These are phyloP conservation scores for Dendrocincla fuliginosa DNA, from an alignment of 2,797 vertebrate genomes.

Conservation along the genomic window DNA sequence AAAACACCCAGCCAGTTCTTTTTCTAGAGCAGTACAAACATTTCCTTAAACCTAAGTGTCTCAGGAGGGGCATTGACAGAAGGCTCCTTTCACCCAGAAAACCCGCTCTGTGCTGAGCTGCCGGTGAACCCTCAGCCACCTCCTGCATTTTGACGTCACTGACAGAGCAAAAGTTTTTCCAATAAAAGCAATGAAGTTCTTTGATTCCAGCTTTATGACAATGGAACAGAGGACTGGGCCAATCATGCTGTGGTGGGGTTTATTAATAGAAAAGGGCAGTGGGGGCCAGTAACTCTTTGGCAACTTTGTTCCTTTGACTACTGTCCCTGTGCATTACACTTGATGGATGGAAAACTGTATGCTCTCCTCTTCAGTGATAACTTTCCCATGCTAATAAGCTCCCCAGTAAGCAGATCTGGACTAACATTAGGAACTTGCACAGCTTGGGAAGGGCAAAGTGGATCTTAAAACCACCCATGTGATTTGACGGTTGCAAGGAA, in stretches of 20 bases:
- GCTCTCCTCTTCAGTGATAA: not conserved
- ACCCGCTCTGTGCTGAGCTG: not conserved
- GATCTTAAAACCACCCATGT: not conserved
- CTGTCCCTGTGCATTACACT: not conserved
- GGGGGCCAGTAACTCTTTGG: slow-evolving; percentile 6
- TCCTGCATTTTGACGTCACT: slow-evolving; percentile 66
- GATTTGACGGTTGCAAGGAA: not conserved
- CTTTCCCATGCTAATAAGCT: not conserved
- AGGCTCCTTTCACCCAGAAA: slow-evolving; percentile 77
- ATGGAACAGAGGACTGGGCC: slow-evolving; percentile 54
- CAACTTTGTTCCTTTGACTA: not conserved
- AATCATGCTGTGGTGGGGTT: slow-evolving; percentile 51
- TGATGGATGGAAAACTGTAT: not conserved
- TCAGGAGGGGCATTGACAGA: slow-evolving; percentile 76
- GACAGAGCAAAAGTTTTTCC: slow-evolving; percentile 70
- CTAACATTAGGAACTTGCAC: not conserved
- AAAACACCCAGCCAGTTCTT: slow-evolving; percentile 77
- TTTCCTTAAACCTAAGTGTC: slow-evolving; percentile 81
- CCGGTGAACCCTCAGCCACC: slow-evolving; percentile 26
- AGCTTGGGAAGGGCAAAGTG: not conserved
- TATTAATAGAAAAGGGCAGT: slow-evolving; percentile 62
- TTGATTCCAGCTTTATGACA: slow-evolving; percentile 74
- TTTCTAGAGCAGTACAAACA: slow-evolving; percentile 78
- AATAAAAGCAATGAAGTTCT: slow-evolving; percentile 75
- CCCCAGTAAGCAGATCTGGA: not conserved